phyloP scores from a whole-genome alignment of 2,888 invertebrate genomes.

The Entomobrya multifasciata region DNA sequence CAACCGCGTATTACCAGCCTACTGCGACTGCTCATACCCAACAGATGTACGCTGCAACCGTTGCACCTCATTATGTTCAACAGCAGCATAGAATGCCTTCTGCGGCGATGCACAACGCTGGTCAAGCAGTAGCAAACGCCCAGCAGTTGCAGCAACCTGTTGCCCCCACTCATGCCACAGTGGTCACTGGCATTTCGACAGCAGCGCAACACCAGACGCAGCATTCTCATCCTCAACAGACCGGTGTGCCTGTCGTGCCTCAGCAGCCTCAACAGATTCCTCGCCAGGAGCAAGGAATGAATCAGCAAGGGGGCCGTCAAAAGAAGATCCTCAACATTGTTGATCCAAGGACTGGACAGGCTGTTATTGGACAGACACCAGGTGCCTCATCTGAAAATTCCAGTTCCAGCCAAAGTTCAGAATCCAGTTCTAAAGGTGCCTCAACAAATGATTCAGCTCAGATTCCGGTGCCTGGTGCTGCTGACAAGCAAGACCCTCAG shows the following conservation, averaged over 20 bases:
- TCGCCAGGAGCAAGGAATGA: slow-evolving; percentile 76
- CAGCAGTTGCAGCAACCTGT: slow-evolving; percentile 72
- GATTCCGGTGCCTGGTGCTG: slow-evolving; percentile 44
- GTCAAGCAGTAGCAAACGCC: slow-evolving; percentile 63
- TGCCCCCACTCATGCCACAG: slow-evolving; percentile 53
- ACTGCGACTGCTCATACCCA: slow-evolving; percentile 48
- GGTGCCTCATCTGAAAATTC: slow-evolving; percentile 44
- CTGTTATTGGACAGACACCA: slow-evolving; percentile 48
- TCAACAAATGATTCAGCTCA: slow-evolving; percentile 60
- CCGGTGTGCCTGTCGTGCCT: slow-evolving; percentile 64
- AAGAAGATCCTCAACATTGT: slow-evolving; percentile 82
- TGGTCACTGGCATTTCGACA: slow-evolving; percentile 57
- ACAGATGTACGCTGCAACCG: slow-evolving; percentile 61
- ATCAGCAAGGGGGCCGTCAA: slow-evolving; percentile 80
- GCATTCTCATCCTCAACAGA: slow-evolving; percentile 71
- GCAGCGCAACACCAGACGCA: slow-evolving; percentile 67
- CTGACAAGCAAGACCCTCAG: slow-evolving; percentile 52
- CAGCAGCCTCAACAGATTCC: slow-evolving; percentile 59
- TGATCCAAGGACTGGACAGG: slow-evolving; percentile 82
- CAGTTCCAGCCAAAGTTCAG: slow-evolving; percentile 38
- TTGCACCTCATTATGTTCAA: slow-evolving; percentile 49
- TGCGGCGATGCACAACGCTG: slow-evolving; percentile 53
- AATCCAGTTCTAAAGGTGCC: slow-evolving; percentile 63
- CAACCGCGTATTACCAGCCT: slow-evolving; percentile 24
- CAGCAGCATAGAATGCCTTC: slow-evolving; percentile 62